Evolutionary conservation across 1,140 invertebrate genomes (phyloP).

Genomic region (Eulimnadia texana): DNA sequence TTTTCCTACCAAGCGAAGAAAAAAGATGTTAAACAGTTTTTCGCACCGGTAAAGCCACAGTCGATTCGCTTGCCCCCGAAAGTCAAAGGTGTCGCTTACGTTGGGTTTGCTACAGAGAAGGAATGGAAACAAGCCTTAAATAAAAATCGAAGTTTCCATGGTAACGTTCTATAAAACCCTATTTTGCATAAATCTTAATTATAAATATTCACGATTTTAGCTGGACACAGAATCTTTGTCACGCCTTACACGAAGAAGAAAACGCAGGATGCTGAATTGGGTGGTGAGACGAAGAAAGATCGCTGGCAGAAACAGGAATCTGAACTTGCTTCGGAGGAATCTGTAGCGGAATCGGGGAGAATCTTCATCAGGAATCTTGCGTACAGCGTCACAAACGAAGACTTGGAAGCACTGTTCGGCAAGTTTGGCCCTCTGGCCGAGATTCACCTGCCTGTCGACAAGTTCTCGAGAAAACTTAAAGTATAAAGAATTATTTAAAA

Average conservation of each 20-base stretch:
- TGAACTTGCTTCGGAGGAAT: conserved; percentile 54
- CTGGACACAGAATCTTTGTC: conserved; percentile 31
- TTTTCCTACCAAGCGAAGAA: conserved; percentile 56
- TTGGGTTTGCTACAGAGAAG: conserved; percentile 70
- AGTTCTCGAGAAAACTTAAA: conserved; percentile 63
- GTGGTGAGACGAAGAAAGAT: conserved; percentile 25
- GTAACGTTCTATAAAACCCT: conserved; percentile 27
- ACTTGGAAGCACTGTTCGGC: conserved; percentile 68
- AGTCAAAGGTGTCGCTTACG: conserved; percentile 72
- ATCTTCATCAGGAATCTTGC: conserved; percentile 90
- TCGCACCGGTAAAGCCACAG: conserved; percentile 57
- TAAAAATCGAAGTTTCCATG: conserved; percentile 74
- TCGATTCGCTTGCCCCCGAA: conserved; percentile 64
- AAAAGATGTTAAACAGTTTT: conserved; percentile 68
- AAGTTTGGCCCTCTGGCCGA: conserved; percentile 79
- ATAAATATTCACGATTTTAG: too few relatives aligned
- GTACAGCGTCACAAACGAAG: conserved; percentile 76
- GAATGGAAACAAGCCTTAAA: conserved; percentile 63
- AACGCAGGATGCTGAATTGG: conserved; percentile 26
- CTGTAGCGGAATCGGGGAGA: conserved; percentile 74
- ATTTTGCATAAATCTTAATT: too few relatives aligned
- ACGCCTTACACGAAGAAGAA: conserved; percentile 25
- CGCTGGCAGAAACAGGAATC: conserved; percentile 55
- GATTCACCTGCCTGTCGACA: conserved; percentile 78
- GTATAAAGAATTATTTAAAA: background rate